Base-by-base conservation (phyloP, 2,797 vertebrate genomes). In the Nothura maculosa region DNA sequence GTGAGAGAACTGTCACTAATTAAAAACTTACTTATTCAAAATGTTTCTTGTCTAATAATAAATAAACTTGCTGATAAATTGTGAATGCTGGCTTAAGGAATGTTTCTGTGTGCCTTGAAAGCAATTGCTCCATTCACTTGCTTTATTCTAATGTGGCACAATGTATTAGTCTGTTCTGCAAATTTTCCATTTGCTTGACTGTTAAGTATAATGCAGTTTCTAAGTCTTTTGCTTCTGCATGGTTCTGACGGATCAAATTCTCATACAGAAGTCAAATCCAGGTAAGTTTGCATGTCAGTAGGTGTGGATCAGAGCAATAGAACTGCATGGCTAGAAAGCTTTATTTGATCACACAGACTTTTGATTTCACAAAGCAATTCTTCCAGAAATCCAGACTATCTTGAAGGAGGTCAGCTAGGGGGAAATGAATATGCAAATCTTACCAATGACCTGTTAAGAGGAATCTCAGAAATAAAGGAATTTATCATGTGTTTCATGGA, bases 311-410 rank as follows among this genome's bases (percentile, higher is more conserved):
- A 90, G 64, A 90, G 58, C 75, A 92, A 81, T 8, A 72, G 68
- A 90, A 66, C 81, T 82, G 28, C 61, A 64, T 72, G 54, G 32
- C 64, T 91, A 61, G 54, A 92, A 91, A 96, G 81, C 88, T 93
- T 86, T 88, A 58, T 88, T 72, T 93, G 63, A 81, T 95, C 78
- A 80, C 38, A 58, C 57, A 90, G 82, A 34, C 22, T 79, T 79
- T 47, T 93, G 64, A 87, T 90, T 91, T 93, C 75, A 82, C 81
- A 89, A 87, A 90, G 45, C 72, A 87, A 28, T 86, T 87, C 92
- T 95, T 94, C 90, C 94, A 92, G 94, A 92, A 96, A 95, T 61
- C 78, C 88, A 77, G 68, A 50, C 25, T 67, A 50, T 55, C 78
- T 85, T 91, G 75, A 82, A 86, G 69, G 81, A 93, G 78, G 63